Conservation (phyloP, 2,113 vertebrate species). For the Cercocebus atys region DNA sequence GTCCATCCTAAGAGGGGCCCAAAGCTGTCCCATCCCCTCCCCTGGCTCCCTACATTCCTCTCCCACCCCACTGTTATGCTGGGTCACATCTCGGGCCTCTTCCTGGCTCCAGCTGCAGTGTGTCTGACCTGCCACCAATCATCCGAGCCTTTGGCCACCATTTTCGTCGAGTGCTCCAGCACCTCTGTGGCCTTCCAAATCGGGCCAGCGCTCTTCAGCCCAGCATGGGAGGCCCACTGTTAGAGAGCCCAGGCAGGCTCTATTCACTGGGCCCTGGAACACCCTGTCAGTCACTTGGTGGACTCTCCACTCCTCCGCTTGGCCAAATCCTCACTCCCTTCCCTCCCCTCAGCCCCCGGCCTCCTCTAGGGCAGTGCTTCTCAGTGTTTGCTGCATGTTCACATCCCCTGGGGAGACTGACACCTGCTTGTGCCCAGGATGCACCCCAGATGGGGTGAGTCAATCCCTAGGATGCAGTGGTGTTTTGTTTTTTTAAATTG, state of each 20-base stretch:
- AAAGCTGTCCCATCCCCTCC: background rate
- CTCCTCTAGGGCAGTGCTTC: background rate
- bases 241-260: background rate
- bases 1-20: background rate
- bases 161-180: background rate
- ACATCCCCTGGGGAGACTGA: background rate
- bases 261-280: background rate
- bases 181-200: background rate
- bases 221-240: background rate
- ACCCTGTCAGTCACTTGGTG: background rate
- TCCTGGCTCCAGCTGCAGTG: background rate
- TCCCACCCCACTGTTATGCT: background rate
- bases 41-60: background rate
- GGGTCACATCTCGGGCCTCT: background rate
- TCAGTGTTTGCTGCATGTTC: background rate
- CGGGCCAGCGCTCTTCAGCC: background rate
- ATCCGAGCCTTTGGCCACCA: background rate
- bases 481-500: background rate
- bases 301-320: background rate
- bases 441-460: background rate
- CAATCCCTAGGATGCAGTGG: background rate
- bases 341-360: background rate
- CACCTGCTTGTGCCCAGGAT: background rate
- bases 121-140: background rate
- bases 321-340: background rate